A percentile compares a stretch with the other conserved stretches of the same genome.
These are phyloP conservation scores for Antheraea yamamai DNA, from an alignment of 2,888 invertebrate genomes.

Conservation along the genomic window DNA sequence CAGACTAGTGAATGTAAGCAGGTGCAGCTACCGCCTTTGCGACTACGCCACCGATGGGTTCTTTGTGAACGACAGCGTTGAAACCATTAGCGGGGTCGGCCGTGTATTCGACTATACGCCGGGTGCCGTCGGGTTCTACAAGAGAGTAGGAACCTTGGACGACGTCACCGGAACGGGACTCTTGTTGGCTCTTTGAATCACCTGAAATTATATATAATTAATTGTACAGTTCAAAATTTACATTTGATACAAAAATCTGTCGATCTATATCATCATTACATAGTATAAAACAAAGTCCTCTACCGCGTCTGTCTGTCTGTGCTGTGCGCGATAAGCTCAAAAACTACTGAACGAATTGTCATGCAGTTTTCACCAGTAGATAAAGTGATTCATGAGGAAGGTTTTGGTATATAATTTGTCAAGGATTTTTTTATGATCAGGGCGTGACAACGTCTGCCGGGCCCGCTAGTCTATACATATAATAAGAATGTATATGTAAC, in stretches of 20 bases:
- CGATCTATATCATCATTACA: too few relatives aligned
- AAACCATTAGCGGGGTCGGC: constrained; percentile 86
- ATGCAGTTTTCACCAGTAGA: too few relatives aligned
- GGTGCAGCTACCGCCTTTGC: constrained; percentile 67
- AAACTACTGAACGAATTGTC: too few relatives aligned
- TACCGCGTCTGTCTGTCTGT: too few relatives aligned
- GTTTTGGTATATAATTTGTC: too few relatives aligned
- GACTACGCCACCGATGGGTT: constrained; percentile 74
- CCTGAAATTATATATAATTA: constrained; percentile 41
- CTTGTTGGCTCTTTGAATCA: constrained; percentile 77
- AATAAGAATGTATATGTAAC: too few relatives aligned
- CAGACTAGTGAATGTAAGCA: constrained; percentile 57
- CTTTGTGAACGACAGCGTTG: constrained; percentile 85
- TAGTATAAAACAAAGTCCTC: too few relatives aligned
- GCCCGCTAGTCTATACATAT: too few relatives aligned
- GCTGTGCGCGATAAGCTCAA: too few relatives aligned
- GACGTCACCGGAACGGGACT: constrained; percentile 83
- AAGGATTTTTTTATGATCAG: too few relatives aligned
- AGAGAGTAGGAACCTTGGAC: constrained; percentile 85
- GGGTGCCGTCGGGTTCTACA: constrained; percentile 84
- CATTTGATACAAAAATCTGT: neutral
- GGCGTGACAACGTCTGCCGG: too few relatives aligned
- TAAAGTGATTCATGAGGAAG: too few relatives aligned
- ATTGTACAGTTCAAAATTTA: neutral
- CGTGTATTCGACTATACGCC: constrained; percentile 84